These are phyloP conservation scores for Caranx melampygus DNA, from an alignment of 2,113 vertebrate species.

Conservation along the genomic window DNA sequence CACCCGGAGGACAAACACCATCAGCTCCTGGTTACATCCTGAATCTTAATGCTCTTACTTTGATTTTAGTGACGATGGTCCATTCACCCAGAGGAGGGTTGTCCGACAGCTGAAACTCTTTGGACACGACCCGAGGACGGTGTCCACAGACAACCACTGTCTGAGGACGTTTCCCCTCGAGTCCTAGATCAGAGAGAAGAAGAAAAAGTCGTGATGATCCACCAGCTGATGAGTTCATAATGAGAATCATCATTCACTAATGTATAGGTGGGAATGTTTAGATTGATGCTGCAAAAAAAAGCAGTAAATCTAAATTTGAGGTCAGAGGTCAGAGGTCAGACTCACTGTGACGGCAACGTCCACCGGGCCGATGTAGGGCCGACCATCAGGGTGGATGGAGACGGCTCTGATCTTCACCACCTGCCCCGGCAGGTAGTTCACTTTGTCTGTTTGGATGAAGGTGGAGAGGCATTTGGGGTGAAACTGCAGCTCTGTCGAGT, in stretches of 20 bases:
- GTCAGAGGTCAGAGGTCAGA: background rate
- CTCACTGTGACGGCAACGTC: conserved; percentile 87
- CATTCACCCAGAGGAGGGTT: conserved; percentile 89
- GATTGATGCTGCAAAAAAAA: too few species aligned
- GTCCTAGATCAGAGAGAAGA: conserved; percentile 79
- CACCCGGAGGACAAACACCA: background rate
- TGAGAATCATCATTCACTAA: too few species aligned
- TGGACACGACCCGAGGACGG: conserved; percentile 85
- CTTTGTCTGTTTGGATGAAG: conserved; percentile 92
- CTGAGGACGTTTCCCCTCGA: conserved; percentile 87
- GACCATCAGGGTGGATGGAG: conserved; percentile 83
- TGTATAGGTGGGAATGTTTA: too few species aligned
- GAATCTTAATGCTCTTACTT: conserved; percentile 80
- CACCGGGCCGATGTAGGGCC: conserved; percentile 76
- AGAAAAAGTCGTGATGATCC: too few species aligned
- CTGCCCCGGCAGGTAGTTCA: conserved; percentile 86
- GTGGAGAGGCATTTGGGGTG: conserved; percentile 77
- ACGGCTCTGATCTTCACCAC: conserved; percentile 87
- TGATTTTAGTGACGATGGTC: conserved; percentile 84
- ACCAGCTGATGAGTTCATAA: too few species aligned
- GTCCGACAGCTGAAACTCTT: conserved; percentile 86
- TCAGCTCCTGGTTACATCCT: too few species aligned
- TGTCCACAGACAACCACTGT: conserved; percentile 86
- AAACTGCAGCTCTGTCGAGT: conserved; percentile 79
- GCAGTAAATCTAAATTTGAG: too few species aligned